Conservation (phyloP, 2,797 vertebrate genomes). For the Pseudocheirus occidentalis region DNA sequence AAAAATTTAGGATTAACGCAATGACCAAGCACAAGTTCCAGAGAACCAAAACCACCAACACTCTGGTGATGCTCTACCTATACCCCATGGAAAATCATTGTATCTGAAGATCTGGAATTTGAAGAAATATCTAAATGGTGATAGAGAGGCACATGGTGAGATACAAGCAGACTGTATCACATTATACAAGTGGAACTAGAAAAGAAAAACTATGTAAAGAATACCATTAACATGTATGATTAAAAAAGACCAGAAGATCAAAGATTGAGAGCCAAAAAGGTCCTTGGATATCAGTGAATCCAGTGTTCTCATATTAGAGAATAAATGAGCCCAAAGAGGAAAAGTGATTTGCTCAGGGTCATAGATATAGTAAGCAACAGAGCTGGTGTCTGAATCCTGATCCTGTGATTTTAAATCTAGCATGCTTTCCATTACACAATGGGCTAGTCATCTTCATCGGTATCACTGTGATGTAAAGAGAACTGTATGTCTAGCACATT, state of each 20-base stretch:
- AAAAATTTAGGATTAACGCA: background rate
- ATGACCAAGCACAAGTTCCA: background rate
- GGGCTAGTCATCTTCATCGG: background rate
- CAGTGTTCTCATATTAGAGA: conserved; percentile 7
- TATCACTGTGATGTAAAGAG: background rate
- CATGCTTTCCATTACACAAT: background rate
- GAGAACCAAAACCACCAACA: background rate
- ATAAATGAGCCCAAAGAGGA: conserved; percentile 1
- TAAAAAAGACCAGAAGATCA: background rate
- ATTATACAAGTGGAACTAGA: background rate
- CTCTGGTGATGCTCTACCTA: background rate
- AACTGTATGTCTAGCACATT: background rate
- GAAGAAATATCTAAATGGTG: background rate
- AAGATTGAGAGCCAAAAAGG: background rate
- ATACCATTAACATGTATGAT: background rate
- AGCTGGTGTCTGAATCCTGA: background rate
- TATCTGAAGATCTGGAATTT: background rate
- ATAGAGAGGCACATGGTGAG: background rate
- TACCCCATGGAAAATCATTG: background rate
- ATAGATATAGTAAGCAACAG: background rate
- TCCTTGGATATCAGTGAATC: background rate
- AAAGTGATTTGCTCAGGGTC: background rate
- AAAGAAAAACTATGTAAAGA: background rate
- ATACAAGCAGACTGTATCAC: background rate
- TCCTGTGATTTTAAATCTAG: background rate